phyloP scores from a whole-genome alignment of 2,113 vertebrate genomes.

The Pseudorhombus dupliciocellatus region DNA sequence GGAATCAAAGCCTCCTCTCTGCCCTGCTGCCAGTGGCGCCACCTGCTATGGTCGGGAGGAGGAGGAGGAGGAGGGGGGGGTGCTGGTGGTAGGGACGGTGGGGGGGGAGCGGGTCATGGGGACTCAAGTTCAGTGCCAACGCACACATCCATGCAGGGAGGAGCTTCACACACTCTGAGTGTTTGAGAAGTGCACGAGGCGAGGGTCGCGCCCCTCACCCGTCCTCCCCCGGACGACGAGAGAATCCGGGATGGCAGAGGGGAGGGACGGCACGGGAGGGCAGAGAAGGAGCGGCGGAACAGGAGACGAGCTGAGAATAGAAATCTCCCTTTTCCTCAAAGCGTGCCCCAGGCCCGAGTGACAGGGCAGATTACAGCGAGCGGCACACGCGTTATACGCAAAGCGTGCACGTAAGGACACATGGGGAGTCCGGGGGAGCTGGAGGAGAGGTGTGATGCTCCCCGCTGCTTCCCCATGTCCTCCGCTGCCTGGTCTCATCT shows the following conservation, averaged over 20 bases:
- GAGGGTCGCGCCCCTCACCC: constrained; percentile 20
- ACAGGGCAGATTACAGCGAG: constrained; percentile 66
- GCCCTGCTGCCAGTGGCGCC: constrained; percentile 72
- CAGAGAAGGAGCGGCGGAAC: constrained; percentile 28
- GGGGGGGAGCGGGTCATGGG: constrained; percentile 14
- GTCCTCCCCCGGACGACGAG: constrained; percentile 22
- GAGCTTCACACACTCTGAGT: constrained; percentile 41
- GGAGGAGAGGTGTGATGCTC: constrained; percentile 64
- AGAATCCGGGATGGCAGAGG: constrained; percentile 41
- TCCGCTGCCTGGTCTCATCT: constrained; percentile 70
- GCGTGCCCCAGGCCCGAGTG: constrained; percentile 51
- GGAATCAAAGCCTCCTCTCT: constrained; percentile 80
- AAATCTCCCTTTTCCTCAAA: constrained; percentile 45
- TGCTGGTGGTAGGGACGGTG: not conserved
- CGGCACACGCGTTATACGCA: constrained; percentile 62
- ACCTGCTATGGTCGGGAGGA: constrained; percentile 74
- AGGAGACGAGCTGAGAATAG: constrained; percentile 54
- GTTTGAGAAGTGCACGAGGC: constrained; percentile 28
- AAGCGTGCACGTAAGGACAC: constrained; percentile 56
- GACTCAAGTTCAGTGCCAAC: constrained; percentile 56
- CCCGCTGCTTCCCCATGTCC: constrained; percentile 38
- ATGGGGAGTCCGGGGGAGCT: constrained; percentile 33
- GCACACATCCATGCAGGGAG: constrained; percentile 51
- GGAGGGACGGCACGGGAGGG: constrained; percentile 28
- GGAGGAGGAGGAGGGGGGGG: constrained; percentile 14